Evolutionary conservation across 2,797 vertebrate genomes (phyloP), one percentile per base, ranked within the genome.

Genomic region (Chaunax sp.): DNA sequence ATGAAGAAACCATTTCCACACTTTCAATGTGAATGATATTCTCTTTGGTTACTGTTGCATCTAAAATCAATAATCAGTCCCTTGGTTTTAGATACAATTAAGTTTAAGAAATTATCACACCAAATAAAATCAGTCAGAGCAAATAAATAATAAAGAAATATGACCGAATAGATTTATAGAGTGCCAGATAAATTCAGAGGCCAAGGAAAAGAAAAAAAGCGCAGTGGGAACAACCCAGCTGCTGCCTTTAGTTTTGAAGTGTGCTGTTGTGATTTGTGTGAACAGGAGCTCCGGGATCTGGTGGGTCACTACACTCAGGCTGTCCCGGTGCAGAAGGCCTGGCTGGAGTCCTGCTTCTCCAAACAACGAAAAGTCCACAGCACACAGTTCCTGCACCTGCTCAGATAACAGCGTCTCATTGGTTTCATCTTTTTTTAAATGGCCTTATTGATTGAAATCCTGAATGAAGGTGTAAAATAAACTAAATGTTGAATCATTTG

Each of bases 311-410:
- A 87, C 78, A 49, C 83, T 3, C 76, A 86, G 77, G 91, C 82
- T 0, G 64, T 92, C 3, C 58, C 84, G 1, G 91, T 94, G 22
- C 82, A 90, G 77, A 93, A 77, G 78, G 69, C 61, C 49, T 95
- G 94, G 94, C 81, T 95, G 18, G 90, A 94, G 68, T 82, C 90
- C 68, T 95, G 94, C 81, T 94, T 94, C 80, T 91, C 87, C 68
- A 86, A 85, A 77, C 94, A 95, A 43, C 77, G 26, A 18, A 82
- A 63, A 78, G 90, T 94, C 77, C 30, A 75, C 77, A 66, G 75
- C 0, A 35, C 57, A 3, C 70, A 13, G 6, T 94, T 91, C 75
- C 49, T 84, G 1, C 89, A 90, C 56, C 37, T 6, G 10, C 72
- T 94, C 41, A 46, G 45, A 72, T 87, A 75, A n/a, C 14, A n/a